Evolutionary conservation across 2,113 vertebrate species (phyloP).

Genomic region (Puffinus mauretanicus): DNA sequence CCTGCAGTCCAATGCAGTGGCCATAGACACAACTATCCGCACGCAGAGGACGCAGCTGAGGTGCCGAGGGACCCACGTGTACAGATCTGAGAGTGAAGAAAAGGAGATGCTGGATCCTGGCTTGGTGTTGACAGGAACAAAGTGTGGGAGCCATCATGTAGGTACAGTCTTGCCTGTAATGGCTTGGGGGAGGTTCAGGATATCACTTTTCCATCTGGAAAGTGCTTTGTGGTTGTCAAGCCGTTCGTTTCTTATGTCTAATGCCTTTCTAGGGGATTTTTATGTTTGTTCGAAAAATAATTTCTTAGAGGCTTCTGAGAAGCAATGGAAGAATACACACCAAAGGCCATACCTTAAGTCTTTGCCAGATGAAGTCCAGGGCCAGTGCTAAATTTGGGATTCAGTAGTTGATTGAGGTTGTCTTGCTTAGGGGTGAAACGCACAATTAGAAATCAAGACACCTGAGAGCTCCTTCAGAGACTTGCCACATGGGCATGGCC

Average conservation of each 20-base stretch:
- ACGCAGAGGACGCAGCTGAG: conserved; percentile 62
- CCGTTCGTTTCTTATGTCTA: background rate
- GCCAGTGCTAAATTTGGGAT: background rate
- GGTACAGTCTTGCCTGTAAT: background rate
- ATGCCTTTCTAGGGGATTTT: background rate
- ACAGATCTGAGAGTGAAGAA: conserved; percentile 77
- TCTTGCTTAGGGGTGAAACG: background rate
- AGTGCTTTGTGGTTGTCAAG: background rate
- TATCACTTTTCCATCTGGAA: background rate
- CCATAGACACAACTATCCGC: conserved; percentile 86
- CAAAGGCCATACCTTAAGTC: background rate
- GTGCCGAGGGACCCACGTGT: conserved; percentile 91
- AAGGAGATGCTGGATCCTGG: conserved; percentile 93
- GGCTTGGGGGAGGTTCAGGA: background rate
- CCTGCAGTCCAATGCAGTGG: conserved; percentile 85
- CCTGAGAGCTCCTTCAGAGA: background rate
- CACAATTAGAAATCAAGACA: background rate
- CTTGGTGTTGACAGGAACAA: conserved; percentile 93
- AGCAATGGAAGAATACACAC: background rate
- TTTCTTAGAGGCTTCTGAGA: background rate
- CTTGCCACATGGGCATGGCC: background rate
- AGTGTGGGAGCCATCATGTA: conserved; percentile 90
- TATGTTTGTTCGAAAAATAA: background rate
- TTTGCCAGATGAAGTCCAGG: background rate
- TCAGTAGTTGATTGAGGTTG: background rate